Evolutionary conservation across 2,113 vertebrate species (phyloP), one percentile per base, ranked within the genome.

Genomic region (Takifugu bimaculatus): DNA sequence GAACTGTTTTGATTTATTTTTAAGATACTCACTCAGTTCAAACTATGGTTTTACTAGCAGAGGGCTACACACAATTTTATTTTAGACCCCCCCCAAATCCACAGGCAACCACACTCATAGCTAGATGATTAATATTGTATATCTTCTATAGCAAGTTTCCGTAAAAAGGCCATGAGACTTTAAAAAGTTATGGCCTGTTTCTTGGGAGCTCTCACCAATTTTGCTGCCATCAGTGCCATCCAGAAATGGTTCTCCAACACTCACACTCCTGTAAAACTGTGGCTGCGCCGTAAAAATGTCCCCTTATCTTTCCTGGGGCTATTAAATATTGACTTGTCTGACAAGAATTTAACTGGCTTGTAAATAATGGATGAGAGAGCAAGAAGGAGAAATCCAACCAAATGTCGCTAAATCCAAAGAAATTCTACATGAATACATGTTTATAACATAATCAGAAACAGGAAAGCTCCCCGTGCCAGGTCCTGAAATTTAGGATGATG

Each of bases 221-320:
- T 90, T 90, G 82, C 86, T 85, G 67, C 58, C 58, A n/a, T 65
- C 81, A 84, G 74, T 80, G 73, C 68, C 58, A 77, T 72, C 73
- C 85, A 79, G 81, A 88, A 82, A 65, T 27, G 58, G 70, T 63
- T 52, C 61, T 55, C 12, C 27, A 12, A 55, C 78, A 79, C 68
- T 57, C 55, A 25, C 60, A 15, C 60, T 29, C 69, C 60, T 76
- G 61, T 78, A 57, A 58, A 50, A 75, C 66, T 69, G 75, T 67
- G 69, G 55, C 13, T 5, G 50, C 1, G 63, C 70, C 28, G 26
- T 88, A 88, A 90, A 90, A 88, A 77, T 54, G 87, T 88, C 86
- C 81, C 66, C 69, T 88, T 90, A 89, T 86, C 87, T 89, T 89
- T 88, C 83, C 83, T 76, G 70, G 28, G 43, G 50, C 43, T 72